phyloP scores from a whole-genome alignment of 2,888 invertebrate species.

The Microdon myrmicae region DNA sequence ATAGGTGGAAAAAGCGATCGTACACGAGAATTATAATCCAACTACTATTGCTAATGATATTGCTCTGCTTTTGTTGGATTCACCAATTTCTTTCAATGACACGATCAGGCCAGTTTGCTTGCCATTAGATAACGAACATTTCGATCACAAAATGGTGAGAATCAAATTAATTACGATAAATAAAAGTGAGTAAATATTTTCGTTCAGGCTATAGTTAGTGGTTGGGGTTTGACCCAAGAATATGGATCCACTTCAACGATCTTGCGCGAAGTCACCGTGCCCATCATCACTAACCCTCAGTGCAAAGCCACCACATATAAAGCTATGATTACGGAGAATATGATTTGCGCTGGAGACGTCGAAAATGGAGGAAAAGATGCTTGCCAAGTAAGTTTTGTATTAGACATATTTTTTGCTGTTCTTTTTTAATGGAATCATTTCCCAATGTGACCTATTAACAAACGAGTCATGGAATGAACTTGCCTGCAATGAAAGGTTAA shows the following conservation, averaged over 20 bases:
- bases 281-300: slow-evolving; percentile 62
- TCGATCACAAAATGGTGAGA: slow-evolving; percentile 59
- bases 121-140: slow-evolving; percentile 58
- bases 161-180: neutral
- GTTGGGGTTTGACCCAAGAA: slow-evolving; percentile 62
- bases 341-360: slow-evolving; percentile 64
- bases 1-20: slow-evolving; percentile 55
- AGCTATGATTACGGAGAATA: slow-evolving; percentile 61
- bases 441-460: neutral
- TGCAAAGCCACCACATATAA: slow-evolving; percentile 61
- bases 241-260: slow-evolving; percentile 58
- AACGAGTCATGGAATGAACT: neutral
- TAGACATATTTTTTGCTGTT: neutral
- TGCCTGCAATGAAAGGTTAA: neutral
- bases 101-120: slow-evolving; percentile 61
- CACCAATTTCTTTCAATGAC: slow-evolving; percentile 58
- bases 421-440: neutral
- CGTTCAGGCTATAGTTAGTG: slow-evolving; percentile 61
- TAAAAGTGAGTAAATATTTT: neutral
- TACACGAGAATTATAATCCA: slow-evolving; percentile 58
- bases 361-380: slow-evolving; percentile 62
- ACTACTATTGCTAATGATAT: slow-evolving; percentile 61
- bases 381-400: slow-evolving; percentile 60
- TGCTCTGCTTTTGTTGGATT: slow-evolving; percentile 58
- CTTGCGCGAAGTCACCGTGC: slow-evolving; percentile 61